phyloP scores from a whole-genome alignment of 2,888 invertebrate species.

The Eumacrocentrus americanus region DNA sequence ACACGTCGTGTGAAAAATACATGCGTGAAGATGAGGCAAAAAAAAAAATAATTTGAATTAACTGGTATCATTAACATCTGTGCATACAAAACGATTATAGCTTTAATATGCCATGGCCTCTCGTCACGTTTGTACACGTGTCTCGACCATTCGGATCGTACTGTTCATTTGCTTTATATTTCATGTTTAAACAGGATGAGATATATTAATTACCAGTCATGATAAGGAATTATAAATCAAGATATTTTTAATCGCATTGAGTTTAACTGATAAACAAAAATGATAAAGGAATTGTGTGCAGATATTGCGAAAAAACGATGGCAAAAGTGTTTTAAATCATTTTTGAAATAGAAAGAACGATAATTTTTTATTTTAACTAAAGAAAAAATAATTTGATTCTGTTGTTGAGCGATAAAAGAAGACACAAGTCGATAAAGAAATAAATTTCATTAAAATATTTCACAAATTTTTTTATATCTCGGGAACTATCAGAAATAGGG shows the following conservation, averaged over 20 bases:
- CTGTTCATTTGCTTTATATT: conserved; percentile 20
- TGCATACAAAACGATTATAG: conserved; percentile 31
- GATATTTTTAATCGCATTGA: background rate
- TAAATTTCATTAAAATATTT: no score
- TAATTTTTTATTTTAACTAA: background rate
- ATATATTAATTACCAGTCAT: background rate
- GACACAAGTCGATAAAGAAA: no score
- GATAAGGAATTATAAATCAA: background rate
- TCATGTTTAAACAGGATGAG: background rate
- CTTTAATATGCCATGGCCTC: conserved; percentile 6
- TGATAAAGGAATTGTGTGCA: no score
- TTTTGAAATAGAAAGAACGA: no score
- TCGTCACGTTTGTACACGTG: conserved; percentile 33
- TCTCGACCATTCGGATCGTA: conserved; percentile 22
- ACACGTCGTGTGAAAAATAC: conserved; percentile 14
- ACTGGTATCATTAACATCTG: conserved; percentile 34
- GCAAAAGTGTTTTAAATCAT: no score
- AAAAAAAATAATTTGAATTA: conserved; percentile 21
- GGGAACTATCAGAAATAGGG: no score
- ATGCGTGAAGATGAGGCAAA: background rate
- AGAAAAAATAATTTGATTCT: no score
- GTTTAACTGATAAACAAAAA: background rate
- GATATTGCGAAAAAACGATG: no score
- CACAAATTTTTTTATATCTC: no score
- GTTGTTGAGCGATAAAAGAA: no score